A percentile compares a stretch with the other conserved stretches of the same genome.
phyloP scores from a whole-genome alignment of 2,888 invertebrate species.

The Sepiola atlantica region DNA sequence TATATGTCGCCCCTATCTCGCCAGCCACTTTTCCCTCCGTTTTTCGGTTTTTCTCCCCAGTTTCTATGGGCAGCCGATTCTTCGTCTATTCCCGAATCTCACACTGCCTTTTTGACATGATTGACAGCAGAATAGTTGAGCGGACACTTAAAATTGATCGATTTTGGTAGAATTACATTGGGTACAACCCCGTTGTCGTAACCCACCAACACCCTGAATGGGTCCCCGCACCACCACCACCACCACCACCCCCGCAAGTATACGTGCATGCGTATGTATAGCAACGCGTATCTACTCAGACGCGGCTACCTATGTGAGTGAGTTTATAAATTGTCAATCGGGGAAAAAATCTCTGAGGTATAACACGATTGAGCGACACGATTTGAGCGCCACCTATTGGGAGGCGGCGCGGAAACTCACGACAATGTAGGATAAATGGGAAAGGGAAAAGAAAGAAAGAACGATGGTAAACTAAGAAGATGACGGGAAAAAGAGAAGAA shows the following conservation, averaged over 20 bases:
- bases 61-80: background rate
- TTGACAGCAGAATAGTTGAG: constrained; percentile 32
- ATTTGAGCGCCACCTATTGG: constrained; percentile 15
- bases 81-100: background rate
- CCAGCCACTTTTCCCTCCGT: background rate
- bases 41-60: too few relatives aligned
- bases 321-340: background rate
- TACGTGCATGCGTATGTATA: background rate
- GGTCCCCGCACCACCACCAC: too few relatives aligned
- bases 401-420: background rate
- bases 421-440: background rate
- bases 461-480: background rate
- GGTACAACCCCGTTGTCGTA: background rate
- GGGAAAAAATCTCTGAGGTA: background rate
- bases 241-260: background rate
- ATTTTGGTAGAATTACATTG: constrained; percentile 20
- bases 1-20: background rate
- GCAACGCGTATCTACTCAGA: background rate
- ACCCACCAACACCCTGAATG: background rate
- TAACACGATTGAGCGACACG: background rate
- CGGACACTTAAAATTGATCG: constrained; percentile 32
- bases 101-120: background rate
- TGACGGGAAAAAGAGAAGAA: background rate
- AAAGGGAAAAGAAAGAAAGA: background rate
- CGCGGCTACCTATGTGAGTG: background rate